Base-by-base conservation (phyloP, 2,888 invertebrate species). In the Agrotis segetum region DNA sequence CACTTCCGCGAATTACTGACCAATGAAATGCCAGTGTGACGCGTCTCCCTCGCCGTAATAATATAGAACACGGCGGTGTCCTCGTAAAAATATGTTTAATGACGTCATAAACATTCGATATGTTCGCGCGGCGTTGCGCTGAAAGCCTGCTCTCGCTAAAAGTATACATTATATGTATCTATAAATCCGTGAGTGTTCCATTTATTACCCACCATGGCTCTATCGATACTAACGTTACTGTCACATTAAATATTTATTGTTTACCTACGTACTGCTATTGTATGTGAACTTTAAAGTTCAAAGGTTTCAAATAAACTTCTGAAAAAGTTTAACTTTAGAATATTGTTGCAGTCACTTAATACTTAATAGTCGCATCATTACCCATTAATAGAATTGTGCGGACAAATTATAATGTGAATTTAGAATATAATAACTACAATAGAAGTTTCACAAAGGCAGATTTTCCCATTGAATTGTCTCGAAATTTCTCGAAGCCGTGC, bases 61-160 rank as follows among this genome's bases (percentile, higher is more conserved):
- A 92, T 92, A 92, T 88, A 91, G 90, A 90, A 93, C 94, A 91
- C 92, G 91, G 89, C 92, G 91, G 92, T 93, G 92, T 94, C 92
- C 91, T 93, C 95, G 91, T 96, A 95, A 96, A 96, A 96, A 95
- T 95, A 95, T 95, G 93, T 96, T 95, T 96, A 95, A 95, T 95
- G 94, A 92, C 90, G 88, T 92, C 95, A 91, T 96, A 95, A 96
- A 95, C 89, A 92, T 93, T 92, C 93, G 93, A 95, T 94, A 94
- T 93, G 93, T 92, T 91, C 90, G 87, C 88, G 87, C 88, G 88
- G 88, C 88, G 87, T 90, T 83, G 84, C 80, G 81, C 86, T 93
- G 92, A 94, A 93, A 94, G 92, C 92, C 89, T 91, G 87, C 91
- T 88, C 88, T 87, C 87, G 85, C 90, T 90, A 88, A 85, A 86